A percentile compares a stretch with the other conserved stretches of the same genome.
Evolutionary conservation across 92 coral and sea anemone genomes (phyloP).

Genomic region (Heliopora coerulea): DNA sequence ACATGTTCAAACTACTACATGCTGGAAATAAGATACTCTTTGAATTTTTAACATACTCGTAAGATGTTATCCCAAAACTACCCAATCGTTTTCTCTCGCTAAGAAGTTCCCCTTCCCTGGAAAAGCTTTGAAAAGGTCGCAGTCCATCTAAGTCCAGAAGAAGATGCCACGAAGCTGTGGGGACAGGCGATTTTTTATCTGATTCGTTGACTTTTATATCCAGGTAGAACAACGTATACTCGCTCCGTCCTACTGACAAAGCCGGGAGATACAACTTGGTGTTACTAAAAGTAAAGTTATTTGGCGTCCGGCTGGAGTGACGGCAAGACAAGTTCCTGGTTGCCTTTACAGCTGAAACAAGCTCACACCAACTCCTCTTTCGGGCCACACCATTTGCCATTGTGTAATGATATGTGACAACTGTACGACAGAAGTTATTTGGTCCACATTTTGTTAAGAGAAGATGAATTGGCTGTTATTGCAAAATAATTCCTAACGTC

Average conservation of each 20-base stretch:
- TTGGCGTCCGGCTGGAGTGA: slow-evolving; percentile 84
- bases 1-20: slow-evolving; percentile 82
- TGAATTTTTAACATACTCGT: slow-evolving; percentile 77
- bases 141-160: slow-evolving; percentile 64
- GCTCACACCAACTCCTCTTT: slow-evolving; percentile 76
- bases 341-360: slow-evolving; percentile 81
- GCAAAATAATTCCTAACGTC: slow-evolving; percentile 23
- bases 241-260: slow-evolving; percentile 84
- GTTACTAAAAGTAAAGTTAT: slow-evolving; percentile 86
- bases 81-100: slow-evolving; percentile 93
- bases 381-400: slow-evolving; percentile 14
- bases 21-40: slow-evolving; percentile 85
- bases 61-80: slow-evolving; percentile 92
- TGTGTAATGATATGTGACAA: not conserved
- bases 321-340: slow-evolving; percentile 70
- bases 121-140: slow-evolving; percentile 83
- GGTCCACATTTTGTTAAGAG: slow-evolving; percentile 4
- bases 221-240: slow-evolving; percentile 86
- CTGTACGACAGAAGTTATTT: slow-evolving; percentile 10
- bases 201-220: slow-evolving; percentile 57
- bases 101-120: slow-evolving; percentile 85
- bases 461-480: slow-evolving; percentile 5
- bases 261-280: slow-evolving; percentile 86
- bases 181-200: slow-evolving; percentile 16
- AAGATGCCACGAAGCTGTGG: slow-evolving; percentile 69